These are phyloP conservation scores for Oligia strigilis DNA, from an alignment of 2,888 invertebrate genomes.

Conservation along the genomic window DNA sequence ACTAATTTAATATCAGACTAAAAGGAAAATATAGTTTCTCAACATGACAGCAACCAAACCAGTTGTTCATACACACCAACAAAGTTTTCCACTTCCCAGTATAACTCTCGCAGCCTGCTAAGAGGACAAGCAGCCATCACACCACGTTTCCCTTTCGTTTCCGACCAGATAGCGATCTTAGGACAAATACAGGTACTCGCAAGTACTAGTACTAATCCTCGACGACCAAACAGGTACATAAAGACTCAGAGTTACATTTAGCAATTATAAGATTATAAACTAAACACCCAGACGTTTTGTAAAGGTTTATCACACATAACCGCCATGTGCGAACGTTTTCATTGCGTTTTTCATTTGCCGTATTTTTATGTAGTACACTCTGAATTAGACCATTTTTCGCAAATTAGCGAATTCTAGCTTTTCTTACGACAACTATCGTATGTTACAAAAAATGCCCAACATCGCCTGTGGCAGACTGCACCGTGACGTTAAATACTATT, in stretches of 20 bases:
- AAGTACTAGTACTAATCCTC: slow-evolving; percentile 37
- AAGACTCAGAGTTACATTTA: slow-evolving; percentile 33
- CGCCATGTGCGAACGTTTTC: neutral
- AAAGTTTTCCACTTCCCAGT: slow-evolving; percentile 31
- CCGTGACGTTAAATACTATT: neutral
- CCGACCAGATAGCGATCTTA: slow-evolving; percentile 47
- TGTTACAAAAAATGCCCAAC: neutral
- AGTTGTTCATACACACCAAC: slow-evolving; percentile 7
- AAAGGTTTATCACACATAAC: slow-evolving; percentile 1
- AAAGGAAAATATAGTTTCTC: slow-evolving; percentile 2
- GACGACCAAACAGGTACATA: slow-evolving; percentile 21
- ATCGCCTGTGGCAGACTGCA: too few species aligned
- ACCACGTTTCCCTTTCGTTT: slow-evolving; percentile 55
- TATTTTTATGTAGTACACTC: neutral
- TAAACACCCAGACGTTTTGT: slow-evolving; percentile 20
- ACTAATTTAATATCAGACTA: neutral
- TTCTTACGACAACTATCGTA: too few species aligned
- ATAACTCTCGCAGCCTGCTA: slow-evolving; percentile 2
- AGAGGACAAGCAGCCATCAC: slow-evolving; percentile 25
- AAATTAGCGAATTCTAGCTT: neutral
- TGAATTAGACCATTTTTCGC: neutral
- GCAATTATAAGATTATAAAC: slow-evolving; percentile 55
- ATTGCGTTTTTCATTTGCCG: too few species aligned
- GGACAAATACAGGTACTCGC: slow-evolving; percentile 26
- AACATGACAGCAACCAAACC: slow-evolving; percentile 7